Evolutionary conservation across 2,888 invertebrate genomes (phyloP), one percentile per base, ranked within the genome.

Genomic region (Cryptocheilus praepositus): DNA sequence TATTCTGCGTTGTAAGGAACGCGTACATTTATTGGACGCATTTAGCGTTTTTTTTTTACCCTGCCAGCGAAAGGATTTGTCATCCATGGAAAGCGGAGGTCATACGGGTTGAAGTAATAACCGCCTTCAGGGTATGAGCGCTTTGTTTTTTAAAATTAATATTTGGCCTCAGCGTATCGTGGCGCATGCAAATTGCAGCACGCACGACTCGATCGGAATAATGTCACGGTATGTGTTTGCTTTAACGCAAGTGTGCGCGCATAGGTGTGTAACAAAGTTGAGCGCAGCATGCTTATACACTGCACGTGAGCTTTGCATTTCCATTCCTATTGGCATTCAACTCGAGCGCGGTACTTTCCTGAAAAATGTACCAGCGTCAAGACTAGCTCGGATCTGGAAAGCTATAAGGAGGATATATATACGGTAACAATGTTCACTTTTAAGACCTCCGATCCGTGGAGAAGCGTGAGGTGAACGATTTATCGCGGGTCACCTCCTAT

Each of bases 291-390:
- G 36, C 51, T 16, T 54, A 52, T 64, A 65, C 64, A 59, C 58
- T 64, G 70, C 64, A 71, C 46, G 64, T 36, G 64, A 64, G 53
- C 69, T 57, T 63, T 21, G 62, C 74, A 71, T 77, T 77, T 77
- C 70, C 64, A 71, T 63, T 64, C 53, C 54, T 49, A 74, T 77
- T 70, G 69, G 58, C 65, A 67, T 76, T 70, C 64, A 61, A 55
- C 43, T 21, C 57, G 36, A 21, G 25, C 13, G 58, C 19, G 57
- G 22, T 21, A 57, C 58, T 60, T 55, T 43, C 53, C 64, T 74
- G 77, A 77, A 74, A 71, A 76, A 76, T 76, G 71, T 66, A 56
- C 56, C 63, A 57, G 58, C 63, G 58, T 55, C 43, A 67, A 19
- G 60, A 64, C 51, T 63, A 61, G 68, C 67, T 64, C 55, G 45